Evolutionary conservation across 30 jellyfish, hydroid and myxozoan species (phyloP), one percentile per base, ranked within the genome.

Genomic region (Cassiopea xamachana): DNA sequence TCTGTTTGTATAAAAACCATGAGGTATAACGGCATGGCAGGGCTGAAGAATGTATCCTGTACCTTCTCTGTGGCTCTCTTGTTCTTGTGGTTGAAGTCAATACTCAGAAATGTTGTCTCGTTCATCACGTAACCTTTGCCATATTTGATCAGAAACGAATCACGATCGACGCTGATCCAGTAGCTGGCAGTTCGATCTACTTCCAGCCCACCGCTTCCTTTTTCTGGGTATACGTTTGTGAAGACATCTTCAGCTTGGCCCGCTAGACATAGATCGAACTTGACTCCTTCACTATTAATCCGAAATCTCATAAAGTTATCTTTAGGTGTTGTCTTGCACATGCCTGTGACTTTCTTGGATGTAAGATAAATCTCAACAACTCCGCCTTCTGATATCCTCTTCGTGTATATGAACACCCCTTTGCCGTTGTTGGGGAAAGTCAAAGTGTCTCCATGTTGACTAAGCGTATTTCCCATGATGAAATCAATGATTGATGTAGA

Each of bases 131-230:
- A 70, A 16, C 92, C 92, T 68, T 83, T 83, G 2, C 92, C 92
- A 50, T 83, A 83, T 50, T 83, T 83, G 73, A 83, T 19, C 19
- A 50, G 14, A 46, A 13, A 70, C 39, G 74, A 87, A 71, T 83
- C 92, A 46, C 92, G 87, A 62, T 83, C 92, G 27, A 60, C 73
- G 62, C 92, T 83, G 60, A 39, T 39, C 92, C 92, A 83, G 48
- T 83, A 83, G 50, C 81, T 68, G 9, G 72, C 91, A 86, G 27
- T 59, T 17, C 8, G 55, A 7, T 45, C 67, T 59, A 51, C 67
- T 47, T 76, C 61, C 19, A 76, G 7, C 43, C 69, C 67, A 8
- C 16, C 47, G 19, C 48, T 76, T 45, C 43, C 43, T 2, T 7
- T 17, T 17, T 16, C 19, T 64, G 27, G 2, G 74, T 5, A 16